Base-by-base conservation (phyloP, 2,797 vertebrate species). In the Gastrophryne carolinensis region DNA sequence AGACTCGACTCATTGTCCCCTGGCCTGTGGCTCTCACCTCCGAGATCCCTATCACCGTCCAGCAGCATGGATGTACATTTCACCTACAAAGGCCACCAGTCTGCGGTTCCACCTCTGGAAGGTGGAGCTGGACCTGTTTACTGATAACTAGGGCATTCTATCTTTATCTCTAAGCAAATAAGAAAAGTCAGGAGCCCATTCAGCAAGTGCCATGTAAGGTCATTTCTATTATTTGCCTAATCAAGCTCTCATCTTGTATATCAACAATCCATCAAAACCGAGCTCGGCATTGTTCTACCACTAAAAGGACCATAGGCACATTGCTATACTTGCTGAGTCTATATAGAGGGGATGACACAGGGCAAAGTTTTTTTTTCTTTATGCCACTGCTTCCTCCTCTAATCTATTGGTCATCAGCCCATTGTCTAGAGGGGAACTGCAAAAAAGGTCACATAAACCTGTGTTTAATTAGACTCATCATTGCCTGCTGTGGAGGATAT, bases 231-330 rank as follows among this genome's bases (percentile, higher is more conserved):
- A 83, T 82, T 49, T 80, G 80, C 30, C 88, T 87, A 65, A 90
- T 90, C 76, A 57, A 73, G 87, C 83, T 84, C 89, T 88, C 89
- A 90, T 88, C 89, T 87, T 84, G 87, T 91, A 89, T 86, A 88
- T 86, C 83, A 76, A 81, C 84, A 85, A 94, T 96, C 92, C 89
- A 92, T 96, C 93, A 96, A 75, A 75, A 84, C 81, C 83, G 66
- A 70, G 81, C 86, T 88, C 88, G 0, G 74, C 87, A 90, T 91
- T 92, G 90, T 91, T 89, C 90, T 84, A 74, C 85, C 87, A 90
- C 89, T 87, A 88, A 70, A 66, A 76, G 68, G 57, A 69, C 47
- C 66, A 84, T 87, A 90, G 90, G 67, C 64, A 61, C 67, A 71
- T 71, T 77, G 58, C 66, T 91, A 90, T 79, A 90, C 90, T 71